Evolutionary conservation across 2,888 invertebrate genomes (phyloP).

Genomic region (Cyclophora albipunctata): DNA sequence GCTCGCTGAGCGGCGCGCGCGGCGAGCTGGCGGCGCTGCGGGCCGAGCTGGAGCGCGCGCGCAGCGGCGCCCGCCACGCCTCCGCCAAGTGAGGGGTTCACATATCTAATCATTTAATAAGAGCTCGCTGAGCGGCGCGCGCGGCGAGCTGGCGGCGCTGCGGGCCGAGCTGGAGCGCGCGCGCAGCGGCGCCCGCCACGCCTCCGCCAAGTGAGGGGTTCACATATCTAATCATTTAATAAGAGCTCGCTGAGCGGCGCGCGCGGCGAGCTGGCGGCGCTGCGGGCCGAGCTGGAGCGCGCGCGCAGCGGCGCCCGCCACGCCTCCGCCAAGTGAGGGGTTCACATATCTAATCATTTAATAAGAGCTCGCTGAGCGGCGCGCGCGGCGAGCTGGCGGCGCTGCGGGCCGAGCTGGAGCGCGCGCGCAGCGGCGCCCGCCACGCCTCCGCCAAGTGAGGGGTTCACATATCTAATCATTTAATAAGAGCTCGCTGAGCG

Average conservation of each 20-base stretch:
- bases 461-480: background rate
- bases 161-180: conserved; percentile 26
- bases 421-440: conserved; percentile 40
- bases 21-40: conserved; percentile 45
- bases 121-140: conserved; percentile 41
- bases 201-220: conserved; percentile 29
- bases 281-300: conserved; percentile 30
- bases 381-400: conserved; percentile 45
- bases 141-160: conserved; percentile 48
- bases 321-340: conserved; percentile 30
- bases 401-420: conserved; percentile 34
- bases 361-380: conserved; percentile 50
- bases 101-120: conserved; percentile 22
- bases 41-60: conserved; percentile 24
- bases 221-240: background rate
- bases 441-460: conserved; percentile 31
- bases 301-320: conserved; percentile 41
- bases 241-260: conserved; percentile 48
- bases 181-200: conserved; percentile 41
- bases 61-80: conserved; percentile 41
- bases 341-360: background rate
- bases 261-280: conserved; percentile 46
- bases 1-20: conserved; percentile 42
- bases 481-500: conserved; percentile 50
- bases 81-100: conserved; percentile 29